Evolutionary conservation across 2,797 vertebrate genomes (phyloP), one percentile per base, ranked within the genome.

Genomic region (Chelonia mydas): DNA sequence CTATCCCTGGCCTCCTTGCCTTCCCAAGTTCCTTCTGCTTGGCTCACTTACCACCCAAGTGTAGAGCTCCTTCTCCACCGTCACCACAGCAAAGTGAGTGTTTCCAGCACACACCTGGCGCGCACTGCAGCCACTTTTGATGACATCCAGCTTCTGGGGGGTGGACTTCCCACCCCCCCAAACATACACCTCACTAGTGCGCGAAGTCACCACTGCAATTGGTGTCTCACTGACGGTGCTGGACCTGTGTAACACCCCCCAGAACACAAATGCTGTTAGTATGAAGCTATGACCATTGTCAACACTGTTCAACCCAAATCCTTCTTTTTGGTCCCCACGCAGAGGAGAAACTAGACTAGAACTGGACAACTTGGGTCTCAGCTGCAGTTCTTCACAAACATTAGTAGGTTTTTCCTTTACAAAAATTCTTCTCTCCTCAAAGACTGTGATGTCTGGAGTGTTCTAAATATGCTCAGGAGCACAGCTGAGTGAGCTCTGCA

Each of bases 101-200:
- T 99, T 99, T 89, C 99, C 99, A 31, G 99, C 99, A 93, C 99
- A 99, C 97, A 99, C 99, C 72, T 99, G 99, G 87, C 99, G 99
- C 6, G 99, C 99, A 37, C 99, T 99, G 97, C 98, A 99, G 95
- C 99, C 99, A 83, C 99, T 99, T 98, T 99, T 99, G 97, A 99
- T 99, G n/a, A 98, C 98, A 96, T 99, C 99, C 86, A 99, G 95
- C 98, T 99, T 99, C 98, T 99, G 99, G 27, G 99, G 99, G 27
- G 99, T 99, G 95, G 99, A 99, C 96, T 99, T 99, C n/a, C 99
- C 99, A 41, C 99, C 99, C 0, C 99, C 99, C 99, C 99, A 99
- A 65, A 99, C 99, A 98, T 99, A 99, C 94, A 99, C 99, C 95
- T 99, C 99, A 93, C 99, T 99, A 15, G 99, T 99, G 92, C 99